phyloP scores from a whole-genome alignment of 2,888 invertebrate species.

The Drosophila mimica region DNA sequence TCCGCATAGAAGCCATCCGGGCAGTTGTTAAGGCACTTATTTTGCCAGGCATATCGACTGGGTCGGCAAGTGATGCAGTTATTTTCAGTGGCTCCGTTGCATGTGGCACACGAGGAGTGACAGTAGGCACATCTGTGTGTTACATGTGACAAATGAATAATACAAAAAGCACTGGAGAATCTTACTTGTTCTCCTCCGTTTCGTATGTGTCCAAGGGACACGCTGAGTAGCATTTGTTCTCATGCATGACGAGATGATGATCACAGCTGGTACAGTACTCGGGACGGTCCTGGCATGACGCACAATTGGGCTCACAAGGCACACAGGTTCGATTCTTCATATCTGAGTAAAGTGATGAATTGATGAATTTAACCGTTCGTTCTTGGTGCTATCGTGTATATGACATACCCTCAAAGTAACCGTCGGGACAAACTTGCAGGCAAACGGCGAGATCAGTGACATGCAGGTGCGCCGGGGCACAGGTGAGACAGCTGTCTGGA shows the following conservation, averaged over 20 bases:
- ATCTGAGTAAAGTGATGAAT: conserved; percentile 84
- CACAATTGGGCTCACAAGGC: conserved; percentile 94
- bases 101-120: conserved; percentile 92
- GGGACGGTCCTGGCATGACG: conserved; percentile 92
- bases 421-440: conserved; percentile 94
- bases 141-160: not conserved
- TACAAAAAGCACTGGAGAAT: not conserved
- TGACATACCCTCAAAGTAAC: conserved; percentile 92
- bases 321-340: conserved; percentile 91
- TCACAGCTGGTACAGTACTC: conserved; percentile 95
- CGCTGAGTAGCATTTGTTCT: conserved; percentile 92
- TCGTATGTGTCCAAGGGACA: conserved; percentile 94
- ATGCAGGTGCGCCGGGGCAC: conserved; percentile 92
- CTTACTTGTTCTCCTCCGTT: conserved; percentile 92
- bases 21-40: conserved; percentile 90
- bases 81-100: conserved; percentile 90
- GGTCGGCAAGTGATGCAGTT: conserved; percentile 93
- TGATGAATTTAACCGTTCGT: not conserved
- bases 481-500: conserved; percentile 93
- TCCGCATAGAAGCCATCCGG: conserved; percentile 91
- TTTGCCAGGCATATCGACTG: conserved; percentile 90
- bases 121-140: conserved; percentile 90
- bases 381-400: not conserved
- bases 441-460: conserved; percentile 94
- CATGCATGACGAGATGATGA: conserved; percentile 93